Conservation (phyloP, 2,113 vertebrate genomes). For the Manacus vitellinus region DNA sequence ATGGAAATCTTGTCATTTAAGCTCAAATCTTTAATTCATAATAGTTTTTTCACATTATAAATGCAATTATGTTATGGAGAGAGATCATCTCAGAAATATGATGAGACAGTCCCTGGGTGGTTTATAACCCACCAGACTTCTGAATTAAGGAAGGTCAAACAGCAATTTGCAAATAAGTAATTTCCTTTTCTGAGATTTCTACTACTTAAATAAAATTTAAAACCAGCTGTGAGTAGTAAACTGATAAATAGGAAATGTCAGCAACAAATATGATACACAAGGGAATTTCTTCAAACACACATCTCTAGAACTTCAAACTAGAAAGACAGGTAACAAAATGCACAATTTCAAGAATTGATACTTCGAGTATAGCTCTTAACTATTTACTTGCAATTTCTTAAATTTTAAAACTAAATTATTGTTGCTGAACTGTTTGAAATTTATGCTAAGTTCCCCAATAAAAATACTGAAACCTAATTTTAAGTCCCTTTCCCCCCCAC, state of each 20-base stretch:
- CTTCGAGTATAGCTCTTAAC: background rate
- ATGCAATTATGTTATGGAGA: background rate
- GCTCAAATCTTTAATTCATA: background rate
- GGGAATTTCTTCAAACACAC: background rate
- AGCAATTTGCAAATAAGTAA: constrained; percentile 24
- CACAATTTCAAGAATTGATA: background rate
- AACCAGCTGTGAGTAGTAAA: background rate
- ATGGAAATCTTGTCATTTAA: background rate
- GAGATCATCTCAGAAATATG: background rate
- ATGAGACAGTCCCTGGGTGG: background rate
- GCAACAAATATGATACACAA: background rate
- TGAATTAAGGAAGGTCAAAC: constrained; percentile 53
- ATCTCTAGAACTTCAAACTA: background rate
- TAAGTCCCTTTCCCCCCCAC: fast-evolving
- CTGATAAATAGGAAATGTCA: background rate
- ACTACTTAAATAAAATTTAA: constrained; percentile 38
- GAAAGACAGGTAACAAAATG: background rate
- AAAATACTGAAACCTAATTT: background rate
- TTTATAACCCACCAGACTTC: constrained; percentile 32
- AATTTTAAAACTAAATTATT: background rate
- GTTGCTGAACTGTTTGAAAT: background rate
- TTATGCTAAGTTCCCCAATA: background rate
- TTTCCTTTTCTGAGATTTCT: constrained; percentile 43
- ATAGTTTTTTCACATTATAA: background rate
- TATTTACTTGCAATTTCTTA: background rate